Base-by-base conservation (phyloP, 1,140 invertebrate genomes). In the Centruroides sculpturatus region DNA sequence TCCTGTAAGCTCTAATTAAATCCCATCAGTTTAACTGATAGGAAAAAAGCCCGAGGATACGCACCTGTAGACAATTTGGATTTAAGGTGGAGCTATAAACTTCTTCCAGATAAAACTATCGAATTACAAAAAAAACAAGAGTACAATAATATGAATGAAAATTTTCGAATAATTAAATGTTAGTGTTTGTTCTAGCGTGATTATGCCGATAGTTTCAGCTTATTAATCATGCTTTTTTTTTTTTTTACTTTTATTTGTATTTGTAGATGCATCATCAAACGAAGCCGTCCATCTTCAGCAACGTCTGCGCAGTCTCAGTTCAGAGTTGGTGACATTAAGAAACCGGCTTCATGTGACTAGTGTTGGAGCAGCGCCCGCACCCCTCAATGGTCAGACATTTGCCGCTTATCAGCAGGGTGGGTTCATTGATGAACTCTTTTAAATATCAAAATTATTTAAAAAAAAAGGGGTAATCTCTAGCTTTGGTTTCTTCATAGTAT, bases 261-360 rank as follows among this genome's bases (percentile, higher is more conserved):
- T 82, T 80, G 8, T 79, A 92, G 89, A 92, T 86, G 87, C 87
- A 63, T 91, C 87, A 50, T 90, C 88, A 67, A 91, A 90, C 77
- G 89, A 93, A 79, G 89, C 89, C 51, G 89, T 90, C 66, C 88
- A 92, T 71, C 77, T 92, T 66, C 88, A 93, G 76, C 87, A 92
- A 71, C 81, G 88, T 59, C 78, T 93, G 64, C 85, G 87, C 65
- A 90, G 85, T 74, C 79, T 93, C 62, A 89, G 87, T 75, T 89
- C 87, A 53, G 89, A 92, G 77, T 76, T 93, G 76, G 86, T 91
- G 67, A 91, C 89, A 54, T 80, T 92, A 69, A 80, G 89, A 61
- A 91, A 90, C 75, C 81, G 87, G 57, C 78, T 92, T 52, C 71
- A 71, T 41, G 66, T 68, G 48, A 65, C 67, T 13, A 52, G 57